These are phyloP conservation scores for Acrocera orbiculus DNA, from an alignment of 2,888 invertebrate genomes.

Conservation along the genomic window DNA sequence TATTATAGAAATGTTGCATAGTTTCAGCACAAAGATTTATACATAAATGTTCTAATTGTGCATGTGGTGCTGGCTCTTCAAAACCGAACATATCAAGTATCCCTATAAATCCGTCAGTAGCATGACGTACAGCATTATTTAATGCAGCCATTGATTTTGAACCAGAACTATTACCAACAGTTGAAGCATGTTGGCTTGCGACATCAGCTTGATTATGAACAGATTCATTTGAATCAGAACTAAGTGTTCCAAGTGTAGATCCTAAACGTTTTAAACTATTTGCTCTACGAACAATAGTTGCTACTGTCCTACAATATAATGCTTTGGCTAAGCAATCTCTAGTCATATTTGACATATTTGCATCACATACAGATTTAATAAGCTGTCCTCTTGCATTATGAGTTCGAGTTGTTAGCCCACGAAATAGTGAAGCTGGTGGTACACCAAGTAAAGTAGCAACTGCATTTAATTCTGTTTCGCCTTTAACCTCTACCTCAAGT, in stretches of 20 bases:
- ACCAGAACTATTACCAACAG: constrained; percentile 60
- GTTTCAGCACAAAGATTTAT: constrained; percentile 92
- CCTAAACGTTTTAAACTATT: constrained; percentile 75
- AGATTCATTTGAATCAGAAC: constrained; percentile 83
- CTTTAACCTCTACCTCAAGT: constrained; percentile 58
- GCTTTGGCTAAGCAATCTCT: constrained; percentile 81
- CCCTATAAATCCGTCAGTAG: constrained; percentile 88
- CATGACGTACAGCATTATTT: constrained; percentile 81
- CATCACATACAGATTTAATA: constrained; percentile 64
- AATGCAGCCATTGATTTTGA: constrained; percentile 83
- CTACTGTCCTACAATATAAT: constrained; percentile 83
- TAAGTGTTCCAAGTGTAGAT: constrained; percentile 66
- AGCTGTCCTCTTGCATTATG: constrained; percentile 61
- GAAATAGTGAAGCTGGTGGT: constrained; percentile 32
- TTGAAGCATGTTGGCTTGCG: constrained; percentile 69
- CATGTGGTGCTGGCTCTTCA: constrained; percentile 70
- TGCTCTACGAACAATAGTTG: constrained; percentile 80
- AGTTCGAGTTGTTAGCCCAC: constrained; percentile 68
- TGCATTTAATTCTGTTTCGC: constrained; percentile 67
- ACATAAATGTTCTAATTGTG: constrained; percentile 82
- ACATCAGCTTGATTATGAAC: constrained; percentile 75
- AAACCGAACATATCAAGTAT: constrained; percentile 95
- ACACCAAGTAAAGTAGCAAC: constrained; percentile 66
- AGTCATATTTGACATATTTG: constrained; percentile 75
- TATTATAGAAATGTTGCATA: constrained; percentile 96